A percentile compares a stretch with the other conserved stretches of the same genome.
phyloP scores from a whole-genome alignment of 2,797 vertebrate genomes.

The Urophycis tenuis region DNA sequence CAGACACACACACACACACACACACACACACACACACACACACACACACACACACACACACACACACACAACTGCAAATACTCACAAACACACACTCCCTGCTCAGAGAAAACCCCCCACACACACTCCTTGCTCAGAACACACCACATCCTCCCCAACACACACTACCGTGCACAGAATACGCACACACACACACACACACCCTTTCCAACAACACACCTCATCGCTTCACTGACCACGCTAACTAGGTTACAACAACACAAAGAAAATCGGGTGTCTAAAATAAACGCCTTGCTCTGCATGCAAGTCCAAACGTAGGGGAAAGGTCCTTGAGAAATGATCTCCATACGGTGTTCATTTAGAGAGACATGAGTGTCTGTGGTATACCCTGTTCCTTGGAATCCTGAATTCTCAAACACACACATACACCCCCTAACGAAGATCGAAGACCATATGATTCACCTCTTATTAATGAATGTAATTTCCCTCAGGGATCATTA shows the following conservation, averaged over 20 bases:
- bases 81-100: neutral
- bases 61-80: neutral
- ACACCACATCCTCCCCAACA: neutral
- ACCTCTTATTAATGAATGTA: too few relatives aligned
- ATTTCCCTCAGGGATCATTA: too few relatives aligned
- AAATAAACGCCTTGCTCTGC: neutral
- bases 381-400: neutral
- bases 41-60: neutral
- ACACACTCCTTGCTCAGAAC: neutral
- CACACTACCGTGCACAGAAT: neutral
- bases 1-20: neutral
- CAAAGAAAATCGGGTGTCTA: slow-evolving; percentile 1
- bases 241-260: neutral
- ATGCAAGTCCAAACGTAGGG: neutral
- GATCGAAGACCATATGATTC: neutral
- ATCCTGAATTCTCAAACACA: neutral
- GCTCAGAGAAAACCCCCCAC: neutral
- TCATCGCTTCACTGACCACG: slow-evolving; percentile 11
- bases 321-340: neutral
- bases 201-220: slow-evolving; percentile 1
- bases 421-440: slow-evolving; percentile 2
- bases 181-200: neutral
- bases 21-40: neutral
- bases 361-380: neutral
- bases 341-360: neutral